These are phyloP conservation scores for Chrysaora quinquecirrha DNA, from an alignment of 30 jellyfish, hydroid and myxozoan genomes.

Conservation along the genomic window DNA sequence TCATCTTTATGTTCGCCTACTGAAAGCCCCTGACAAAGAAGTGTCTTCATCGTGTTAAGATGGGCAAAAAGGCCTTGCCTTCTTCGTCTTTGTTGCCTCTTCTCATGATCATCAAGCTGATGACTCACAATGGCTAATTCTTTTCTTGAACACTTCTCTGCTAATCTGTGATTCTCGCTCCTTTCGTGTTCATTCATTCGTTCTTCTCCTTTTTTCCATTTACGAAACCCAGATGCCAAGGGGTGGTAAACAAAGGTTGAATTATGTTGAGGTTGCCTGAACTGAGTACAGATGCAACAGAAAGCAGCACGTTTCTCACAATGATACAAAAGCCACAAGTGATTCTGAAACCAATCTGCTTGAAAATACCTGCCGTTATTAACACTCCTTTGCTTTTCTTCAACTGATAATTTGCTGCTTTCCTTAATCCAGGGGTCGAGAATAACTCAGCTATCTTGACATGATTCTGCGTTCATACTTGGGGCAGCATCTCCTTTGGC, in stretches of 20 bases:
- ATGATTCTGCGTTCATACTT: too few species aligned
- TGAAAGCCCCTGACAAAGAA: constrained; percentile 48
- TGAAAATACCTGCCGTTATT: constrained; percentile 33
- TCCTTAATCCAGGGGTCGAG: too few species aligned
- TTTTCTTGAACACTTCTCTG: constrained; percentile 31
- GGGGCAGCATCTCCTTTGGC: constrained; percentile 35
- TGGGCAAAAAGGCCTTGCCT: too few species aligned
- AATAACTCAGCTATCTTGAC: too few species aligned
- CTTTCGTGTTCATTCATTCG: too few species aligned
- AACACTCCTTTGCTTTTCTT: constrained; percentile 38
- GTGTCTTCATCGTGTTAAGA: constrained; percentile 34
- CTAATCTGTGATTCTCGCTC: constrained; percentile 28
- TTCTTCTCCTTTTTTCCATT: too few species aligned
- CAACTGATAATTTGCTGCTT: too few species aligned
- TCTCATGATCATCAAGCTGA: constrained; percentile 33
- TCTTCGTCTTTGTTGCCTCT: constrained; percentile 29
- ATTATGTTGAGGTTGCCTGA: constrained; percentile 43
- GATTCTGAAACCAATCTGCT: constrained; percentile 47
- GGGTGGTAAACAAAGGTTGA: constrained; percentile 27
- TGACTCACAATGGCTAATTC: constrained; percentile 29
- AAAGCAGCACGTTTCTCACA: constrained; percentile 41
- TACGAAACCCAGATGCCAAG: constrained; percentile 45
- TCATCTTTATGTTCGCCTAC: constrained; percentile 23
- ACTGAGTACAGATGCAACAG: constrained; percentile 36
- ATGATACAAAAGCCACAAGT: constrained; percentile 47